Evolutionary conservation across 2,113 vertebrate species (phyloP), one percentile per base, ranked within the genome.

Genomic region (Aphyosemion australe): DNA sequence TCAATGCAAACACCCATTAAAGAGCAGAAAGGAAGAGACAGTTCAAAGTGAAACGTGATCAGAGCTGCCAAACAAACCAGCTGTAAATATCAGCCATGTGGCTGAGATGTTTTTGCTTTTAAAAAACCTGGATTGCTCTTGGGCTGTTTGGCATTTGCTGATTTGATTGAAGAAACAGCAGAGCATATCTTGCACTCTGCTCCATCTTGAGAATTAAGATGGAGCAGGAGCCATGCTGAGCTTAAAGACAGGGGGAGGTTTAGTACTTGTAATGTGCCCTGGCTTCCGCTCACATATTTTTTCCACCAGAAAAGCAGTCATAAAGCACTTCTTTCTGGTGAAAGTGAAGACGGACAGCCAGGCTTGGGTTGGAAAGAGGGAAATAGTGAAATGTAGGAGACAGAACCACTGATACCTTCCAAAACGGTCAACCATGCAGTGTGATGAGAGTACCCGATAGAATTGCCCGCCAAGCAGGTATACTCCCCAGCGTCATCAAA

Each of bases 391-490:
- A 79, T 59, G 55, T 34, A 83, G 84, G 83, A 86, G 89, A 86
- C 80, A 87, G 87, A 87, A 90, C 86, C 91, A 88, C 87, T 88
- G 86, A 91, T 99, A 99, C 97, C 97, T 99, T 98, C 95, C 93
- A 96, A 94, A 88, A 99, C 96, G 92, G 92, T 95, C 94, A 99
- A 95, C 97, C 97, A 99, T 96, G 97, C 97, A 97, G 97, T 95
- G 86, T 99, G 97, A 94, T 98, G 95, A 90, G 97, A 97, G 93
- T 91, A 96, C 93, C 97, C 97, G 92, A 99, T 99, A 98, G 97
- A 99, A 96, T 99, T 99, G 93, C 97, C 97, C 91, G 97, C 97
- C 95, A 99, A 96, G 92, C 97, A 99, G 92, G 97, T 99, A 94
- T 99, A 99, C 87, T 97, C 94, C 95, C 97, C 97, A 92, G 96